A percentile compares a stretch with the other conserved stretches of the same genome.
Conservation (phyloP, 1,140 invertebrate genomes). For the Philotrypesis tridentata region DNA sequence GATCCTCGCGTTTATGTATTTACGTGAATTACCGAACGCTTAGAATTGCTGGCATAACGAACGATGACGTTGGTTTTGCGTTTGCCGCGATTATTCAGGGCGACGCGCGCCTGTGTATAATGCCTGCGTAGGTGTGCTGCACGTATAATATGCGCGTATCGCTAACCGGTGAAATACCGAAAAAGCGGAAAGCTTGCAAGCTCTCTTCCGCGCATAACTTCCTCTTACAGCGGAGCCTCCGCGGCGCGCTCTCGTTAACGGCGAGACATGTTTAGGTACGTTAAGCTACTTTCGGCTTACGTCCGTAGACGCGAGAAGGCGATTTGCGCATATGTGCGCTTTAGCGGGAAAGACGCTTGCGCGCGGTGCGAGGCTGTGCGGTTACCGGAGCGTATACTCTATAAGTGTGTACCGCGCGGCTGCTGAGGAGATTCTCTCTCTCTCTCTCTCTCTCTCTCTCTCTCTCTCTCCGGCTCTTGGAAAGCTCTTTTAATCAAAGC, state of each 20-base stretch:
- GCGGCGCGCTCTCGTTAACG: slow-evolving; percentile 5
- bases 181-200: background rate
- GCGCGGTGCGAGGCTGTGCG: background rate
- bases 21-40: slow-evolving; percentile 31
- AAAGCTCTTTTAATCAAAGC: slow-evolving; percentile 40
- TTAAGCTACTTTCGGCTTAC: slow-evolving; percentile 33
- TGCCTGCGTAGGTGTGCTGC: too few relatives aligned
- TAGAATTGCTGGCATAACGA: slow-evolving; percentile 5
- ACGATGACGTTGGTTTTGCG: background rate
- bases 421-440: background rate
- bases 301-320: background rate
- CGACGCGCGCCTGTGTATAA: too few relatives aligned
- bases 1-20: slow-evolving; percentile 14
- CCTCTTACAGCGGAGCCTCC: background rate
- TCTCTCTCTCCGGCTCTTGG: too few relatives aligned
- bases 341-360: slow-evolving; percentile 4
- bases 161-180: too few relatives aligned
- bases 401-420: background rate
- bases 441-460: too few relatives aligned
- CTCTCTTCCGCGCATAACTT: background rate
- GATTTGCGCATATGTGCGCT: background rate
- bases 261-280: slow-evolving; percentile 6
- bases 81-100: background rate
- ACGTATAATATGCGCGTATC: too few relatives aligned
- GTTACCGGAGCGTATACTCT: background rate